Percentiles rank a stretch among this genome's conserved stretches.
Conservation (phyloP, 2,113 vertebrate genomes). For the Hemiscyllium ocellatum region DNA sequence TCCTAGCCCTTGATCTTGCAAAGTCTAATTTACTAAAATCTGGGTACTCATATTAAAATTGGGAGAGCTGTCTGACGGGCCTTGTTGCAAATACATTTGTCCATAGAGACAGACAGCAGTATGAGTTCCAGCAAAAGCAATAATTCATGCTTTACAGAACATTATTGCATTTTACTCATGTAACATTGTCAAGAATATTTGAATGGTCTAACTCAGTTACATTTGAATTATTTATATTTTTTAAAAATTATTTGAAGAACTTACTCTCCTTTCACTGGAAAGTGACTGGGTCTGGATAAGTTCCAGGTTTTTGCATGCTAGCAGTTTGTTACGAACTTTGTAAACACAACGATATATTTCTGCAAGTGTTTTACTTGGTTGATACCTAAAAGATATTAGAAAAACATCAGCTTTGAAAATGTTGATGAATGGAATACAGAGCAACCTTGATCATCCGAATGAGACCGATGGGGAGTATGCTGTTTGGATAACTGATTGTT, state of each 20-base stretch:
- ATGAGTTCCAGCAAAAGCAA: neutral
- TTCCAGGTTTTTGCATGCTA: slow-evolving; percentile 95
- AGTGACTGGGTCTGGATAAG: slow-evolving; percentile 83
- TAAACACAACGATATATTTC: slow-evolving; percentile 92
- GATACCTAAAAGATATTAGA: slow-evolving; percentile 64
- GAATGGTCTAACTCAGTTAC: neutral
- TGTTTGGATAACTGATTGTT: no score
- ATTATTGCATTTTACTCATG: neutral
- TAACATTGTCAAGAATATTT: neutral
- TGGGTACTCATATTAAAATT: no score
- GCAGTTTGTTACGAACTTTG: slow-evolving; percentile 85
- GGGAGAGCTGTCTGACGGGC: no score
- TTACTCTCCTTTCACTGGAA: slow-evolving; percentile 86
- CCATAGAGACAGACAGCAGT: no score
- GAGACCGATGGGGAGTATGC: no score
- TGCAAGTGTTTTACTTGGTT: slow-evolving; percentile 81
- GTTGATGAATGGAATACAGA: neutral
- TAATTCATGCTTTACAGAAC: neutral
- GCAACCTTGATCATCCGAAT: no score
- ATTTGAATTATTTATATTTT: neutral
- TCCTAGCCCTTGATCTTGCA: no score
- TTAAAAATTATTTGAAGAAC: slow-evolving; percentile 43
- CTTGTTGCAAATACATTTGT: no score
- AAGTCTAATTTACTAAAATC: no score
- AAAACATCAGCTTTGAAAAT: neutral